These are phyloP conservation scores for Microhierax caerulescens DNA, from an alignment of 2,797 vertebrate genomes.

Conservation along the genomic window DNA sequence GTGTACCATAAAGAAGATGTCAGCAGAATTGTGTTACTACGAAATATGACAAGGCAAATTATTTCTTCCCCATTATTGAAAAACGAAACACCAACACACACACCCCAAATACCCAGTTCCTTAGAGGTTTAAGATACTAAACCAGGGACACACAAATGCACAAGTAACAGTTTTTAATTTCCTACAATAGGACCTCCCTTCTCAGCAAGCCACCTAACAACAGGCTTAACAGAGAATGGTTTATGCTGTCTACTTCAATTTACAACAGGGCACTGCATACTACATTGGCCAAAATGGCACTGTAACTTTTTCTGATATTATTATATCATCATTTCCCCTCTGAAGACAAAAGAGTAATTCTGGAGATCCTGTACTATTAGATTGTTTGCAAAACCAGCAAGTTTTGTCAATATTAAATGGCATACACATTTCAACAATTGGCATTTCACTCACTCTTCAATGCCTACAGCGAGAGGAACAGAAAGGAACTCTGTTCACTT, in stretches of 20 bases:
- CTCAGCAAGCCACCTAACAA: background rate
- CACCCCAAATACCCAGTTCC: background rate
- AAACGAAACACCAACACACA: background rate
- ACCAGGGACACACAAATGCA: background rate
- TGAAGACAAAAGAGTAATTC: background rate
- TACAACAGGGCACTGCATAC: background rate
- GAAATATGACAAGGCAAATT: background rate
- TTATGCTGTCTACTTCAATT: accelerated
- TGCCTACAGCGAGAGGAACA: background rate
- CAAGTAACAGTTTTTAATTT: background rate
- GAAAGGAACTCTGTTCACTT: background rate
- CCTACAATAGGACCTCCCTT: background rate
- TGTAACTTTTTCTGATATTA: background rate
- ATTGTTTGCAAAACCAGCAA: background rate
- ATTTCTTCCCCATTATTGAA: background rate
- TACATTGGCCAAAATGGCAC: background rate
- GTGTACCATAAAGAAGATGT: background rate
- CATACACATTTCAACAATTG: background rate
- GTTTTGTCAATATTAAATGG: background rate
- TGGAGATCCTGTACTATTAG: background rate
- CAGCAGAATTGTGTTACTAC: background rate
- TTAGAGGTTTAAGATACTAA: background rate
- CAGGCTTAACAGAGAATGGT: background rate
- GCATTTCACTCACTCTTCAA: background rate
- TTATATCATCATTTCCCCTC: background rate